Evolutionary conservation across 1,140 invertebrate species (phyloP).

Genomic region (Drosophila punjabiensis): DNA sequence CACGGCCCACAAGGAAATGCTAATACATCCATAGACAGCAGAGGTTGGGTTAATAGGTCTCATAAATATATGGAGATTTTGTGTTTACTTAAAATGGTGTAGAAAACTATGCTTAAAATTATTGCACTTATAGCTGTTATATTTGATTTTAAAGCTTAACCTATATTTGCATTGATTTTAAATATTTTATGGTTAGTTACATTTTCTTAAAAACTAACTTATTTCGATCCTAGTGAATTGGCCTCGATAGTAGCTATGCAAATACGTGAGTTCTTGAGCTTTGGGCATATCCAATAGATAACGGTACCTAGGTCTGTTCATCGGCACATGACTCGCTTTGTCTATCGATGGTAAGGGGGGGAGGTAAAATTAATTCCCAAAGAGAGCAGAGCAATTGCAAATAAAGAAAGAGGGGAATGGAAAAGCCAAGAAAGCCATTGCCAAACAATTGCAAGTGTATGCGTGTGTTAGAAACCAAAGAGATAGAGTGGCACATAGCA

Average conservation of each 20-base stretch:
- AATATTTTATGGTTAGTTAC: background rate
- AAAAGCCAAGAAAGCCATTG: slow-evolving; percentile 35
- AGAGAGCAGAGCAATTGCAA: slow-evolving; percentile 34
- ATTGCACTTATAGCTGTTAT: background rate
- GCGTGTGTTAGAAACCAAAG: slow-evolving; percentile 14
- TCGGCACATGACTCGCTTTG: slow-evolving; percentile 58
- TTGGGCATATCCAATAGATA: slow-evolving; percentile 59
- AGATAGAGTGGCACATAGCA: background rate
- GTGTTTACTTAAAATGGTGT: background rate
- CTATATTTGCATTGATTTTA: too few relatives aligned
- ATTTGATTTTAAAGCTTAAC: too few relatives aligned
- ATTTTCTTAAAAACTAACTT: background rate
- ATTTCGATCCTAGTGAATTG: slow-evolving; percentile 1
- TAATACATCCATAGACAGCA: slow-evolving; percentile 24
- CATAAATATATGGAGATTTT: background rate
- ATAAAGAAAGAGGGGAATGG: slow-evolving; percentile 9
- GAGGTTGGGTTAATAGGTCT: background rate
- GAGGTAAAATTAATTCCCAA: slow-evolving; percentile 66
- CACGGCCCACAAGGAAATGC: slow-evolving; percentile 34
- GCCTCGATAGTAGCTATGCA: slow-evolving; percentile 18
- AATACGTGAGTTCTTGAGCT: slow-evolving; percentile 21
- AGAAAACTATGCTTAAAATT: background rate
- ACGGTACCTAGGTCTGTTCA: slow-evolving; percentile 39
- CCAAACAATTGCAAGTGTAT: slow-evolving; percentile 26
- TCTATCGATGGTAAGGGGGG: slow-evolving; percentile 32